Base-by-base conservation (phyloP, 2,888 invertebrate species). In the Peribatodes rhomboidaria region DNA sequence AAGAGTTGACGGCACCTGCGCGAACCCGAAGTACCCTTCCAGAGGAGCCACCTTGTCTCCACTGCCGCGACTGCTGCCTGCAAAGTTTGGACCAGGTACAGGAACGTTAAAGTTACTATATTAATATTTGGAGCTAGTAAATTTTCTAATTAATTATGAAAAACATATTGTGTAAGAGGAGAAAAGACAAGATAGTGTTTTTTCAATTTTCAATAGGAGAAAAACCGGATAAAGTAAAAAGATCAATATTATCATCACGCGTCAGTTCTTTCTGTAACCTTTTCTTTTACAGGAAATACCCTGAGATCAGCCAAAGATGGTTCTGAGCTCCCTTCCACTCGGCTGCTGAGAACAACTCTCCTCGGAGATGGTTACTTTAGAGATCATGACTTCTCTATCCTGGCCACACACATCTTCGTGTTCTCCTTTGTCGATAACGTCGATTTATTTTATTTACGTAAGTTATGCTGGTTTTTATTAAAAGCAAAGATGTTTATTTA, bases 1-100 rank as follows among this genome's bases (percentile, higher is more conserved):
- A 0, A 73, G 83, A 0, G 68, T 82, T 11, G 83, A 83, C 47
- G 83, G 83, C 6, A 75, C 80, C 6, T 83, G 83, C 59, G 68
- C 69, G 20, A 82, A 81, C 46, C 77, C 81, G 0, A 68, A 70
- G 57, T 73, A 74, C 39, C 83, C 83, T 0, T 78, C 82, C 1
- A 69, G 83, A 3, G 82, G 82, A 13, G 80, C 77, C 1, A 59
- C 68, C 0, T 57, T 74, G 35, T 70, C 78, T 0, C 83, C 83
- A 0, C 66, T 81, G n/a, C 78, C 77, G 0, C 72, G 83, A 31
- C 74, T 83, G 35, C 67, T 83, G 3, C 79, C 80, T 0, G 69
- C 83, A 1, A 70, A 64, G n/a, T 81, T 73, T 62, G 78, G 82
- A 59, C 68, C 76, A 57, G 78, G 81, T 75, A 68, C 20, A 14